phyloP scores from a whole-genome alignment of 2,797 vertebrate genomes.

The Tenualosa thibaudeaui region DNA sequence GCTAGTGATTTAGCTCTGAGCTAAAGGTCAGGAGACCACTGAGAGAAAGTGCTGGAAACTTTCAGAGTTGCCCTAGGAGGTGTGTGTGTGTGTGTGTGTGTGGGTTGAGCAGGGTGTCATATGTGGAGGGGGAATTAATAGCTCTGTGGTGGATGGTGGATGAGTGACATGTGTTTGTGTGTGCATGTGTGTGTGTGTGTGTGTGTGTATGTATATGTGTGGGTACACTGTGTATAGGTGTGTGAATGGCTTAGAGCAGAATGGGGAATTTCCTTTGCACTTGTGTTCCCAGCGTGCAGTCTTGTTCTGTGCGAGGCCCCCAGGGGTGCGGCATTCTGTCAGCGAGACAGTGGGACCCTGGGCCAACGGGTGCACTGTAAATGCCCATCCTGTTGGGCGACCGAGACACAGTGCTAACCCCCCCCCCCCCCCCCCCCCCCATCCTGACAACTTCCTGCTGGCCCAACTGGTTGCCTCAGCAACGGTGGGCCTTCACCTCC shows the following conservation, averaged over 20 bases:
- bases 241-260: not conserved
- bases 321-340: constrained; percentile 48
- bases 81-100: constrained; percentile 11
- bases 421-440: not conserved
- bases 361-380: not conserved
- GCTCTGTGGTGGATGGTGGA: not conserved
- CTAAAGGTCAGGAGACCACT: constrained; percentile 50
- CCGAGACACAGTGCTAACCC: not conserved
- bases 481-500: not conserved
- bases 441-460: not conserved
- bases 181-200: not conserved
- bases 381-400: constrained; percentile 28
- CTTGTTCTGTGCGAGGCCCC: constrained; percentile 38
- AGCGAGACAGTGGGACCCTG: not conserved
- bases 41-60: constrained; percentile 39
- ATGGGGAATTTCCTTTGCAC: constrained; percentile 25
- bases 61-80: constrained; percentile 18
- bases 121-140: too few relatives aligned
- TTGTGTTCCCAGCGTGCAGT: constrained; percentile 31
- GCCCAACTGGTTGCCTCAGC: not conserved
- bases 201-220: not conserved
- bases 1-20: constrained; percentile 52
- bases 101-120: not conserved
- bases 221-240: not conserved
- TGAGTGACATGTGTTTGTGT: not conserved